A percentile compares a stretch with the other conserved stretches of the same genome.
These are phyloP conservation scores for Sisyra nigra DNA, from an alignment of 2,888 invertebrate genomes.

Conservation along the genomic window DNA sequence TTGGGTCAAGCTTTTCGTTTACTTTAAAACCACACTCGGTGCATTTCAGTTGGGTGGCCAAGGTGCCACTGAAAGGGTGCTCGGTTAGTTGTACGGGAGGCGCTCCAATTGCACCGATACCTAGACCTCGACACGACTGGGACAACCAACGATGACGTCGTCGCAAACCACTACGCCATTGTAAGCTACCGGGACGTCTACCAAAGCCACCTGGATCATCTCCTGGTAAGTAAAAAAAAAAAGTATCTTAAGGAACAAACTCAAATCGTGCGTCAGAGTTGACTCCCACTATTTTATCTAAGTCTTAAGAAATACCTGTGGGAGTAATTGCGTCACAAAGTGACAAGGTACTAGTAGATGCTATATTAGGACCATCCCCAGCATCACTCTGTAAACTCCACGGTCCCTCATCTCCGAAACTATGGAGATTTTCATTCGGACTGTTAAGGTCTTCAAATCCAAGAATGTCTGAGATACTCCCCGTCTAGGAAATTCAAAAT, in stretches of 20 bases:
- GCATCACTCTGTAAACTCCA: conserved; percentile 18
- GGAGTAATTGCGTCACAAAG: conserved; percentile 13
- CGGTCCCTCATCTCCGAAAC: conserved; percentile 28
- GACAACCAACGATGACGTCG: conserved; percentile 13
- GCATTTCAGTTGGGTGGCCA: conserved; percentile 63
- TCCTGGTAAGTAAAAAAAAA: conserved; percentile 5
- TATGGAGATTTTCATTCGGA: conserved; percentile 27
- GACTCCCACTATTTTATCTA: too few species aligned
- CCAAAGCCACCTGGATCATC: conserved; percentile 2
- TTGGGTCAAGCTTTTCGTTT: too few species aligned
- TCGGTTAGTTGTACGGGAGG: conserved; percentile 28
- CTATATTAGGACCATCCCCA: conserved; percentile 14
- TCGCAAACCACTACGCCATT: conserved; percentile 18
- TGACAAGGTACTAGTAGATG: conserved; percentile 11
- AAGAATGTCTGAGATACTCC: conserved; percentile 61
- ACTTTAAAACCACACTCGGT: conserved; percentile 55
- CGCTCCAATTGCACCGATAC: conserved; percentile 26
- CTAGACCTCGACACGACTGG: conserved; percentile 26
- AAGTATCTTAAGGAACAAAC: conserved; percentile 3
- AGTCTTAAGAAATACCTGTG: conserved; percentile 1
- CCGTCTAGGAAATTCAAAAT: conserved; percentile 27
- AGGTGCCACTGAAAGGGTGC: conserved; percentile 58
- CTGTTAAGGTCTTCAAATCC: conserved; percentile 34
- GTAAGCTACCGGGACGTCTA: conserved; percentile 23
- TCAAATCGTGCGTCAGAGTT: neutral